phyloP scores from a whole-genome alignment of 2,113 vertebrate genomes.

The Crocuta crocuta region DNA sequence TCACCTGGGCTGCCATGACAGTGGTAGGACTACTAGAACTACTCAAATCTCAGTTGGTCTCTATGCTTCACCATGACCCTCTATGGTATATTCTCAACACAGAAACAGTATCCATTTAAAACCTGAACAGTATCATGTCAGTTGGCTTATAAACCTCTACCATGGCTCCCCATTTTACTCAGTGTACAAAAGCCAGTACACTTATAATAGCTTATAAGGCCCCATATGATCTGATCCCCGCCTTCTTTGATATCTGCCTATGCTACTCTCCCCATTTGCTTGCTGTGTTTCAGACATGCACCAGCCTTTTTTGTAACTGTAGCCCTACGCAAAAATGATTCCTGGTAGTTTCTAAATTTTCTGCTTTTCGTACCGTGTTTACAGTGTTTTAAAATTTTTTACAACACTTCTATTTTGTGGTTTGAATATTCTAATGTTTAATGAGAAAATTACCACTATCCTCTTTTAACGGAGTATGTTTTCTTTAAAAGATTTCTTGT shows the following conservation, averaged over 20 bases:
- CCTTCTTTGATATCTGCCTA: not conserved
- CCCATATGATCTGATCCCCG: not conserved
- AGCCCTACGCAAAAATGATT: not conserved
- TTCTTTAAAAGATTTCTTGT: not conserved
- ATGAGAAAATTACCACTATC: not conserved
- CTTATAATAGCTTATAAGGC: not conserved
- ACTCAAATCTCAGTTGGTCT: not conserved
- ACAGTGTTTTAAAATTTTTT: not conserved
- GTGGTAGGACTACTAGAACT: not conserved
- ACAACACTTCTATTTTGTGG: not conserved
- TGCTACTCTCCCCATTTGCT: not conserved
- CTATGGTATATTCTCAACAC: not conserved
- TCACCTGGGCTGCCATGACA: not conserved
- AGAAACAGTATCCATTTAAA: not conserved
- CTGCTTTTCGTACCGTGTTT: not conserved
- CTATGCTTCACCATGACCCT: not conserved
- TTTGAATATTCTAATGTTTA: conserved; percentile 38
- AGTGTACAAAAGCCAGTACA: not conserved
- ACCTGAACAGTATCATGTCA: not conserved
- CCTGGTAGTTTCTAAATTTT: not conserved
- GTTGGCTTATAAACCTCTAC: not conserved
- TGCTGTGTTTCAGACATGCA: not conserved
- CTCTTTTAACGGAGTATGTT: not conserved
- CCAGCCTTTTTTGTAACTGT: not conserved
- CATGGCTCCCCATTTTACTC: not conserved